Percentiles rank a stretch among this genome's conserved stretches.
These are phyloP conservation scores for Phaedon cochleariae DNA, from an alignment of 2,888 invertebrate species.

Conservation along the genomic window DNA sequence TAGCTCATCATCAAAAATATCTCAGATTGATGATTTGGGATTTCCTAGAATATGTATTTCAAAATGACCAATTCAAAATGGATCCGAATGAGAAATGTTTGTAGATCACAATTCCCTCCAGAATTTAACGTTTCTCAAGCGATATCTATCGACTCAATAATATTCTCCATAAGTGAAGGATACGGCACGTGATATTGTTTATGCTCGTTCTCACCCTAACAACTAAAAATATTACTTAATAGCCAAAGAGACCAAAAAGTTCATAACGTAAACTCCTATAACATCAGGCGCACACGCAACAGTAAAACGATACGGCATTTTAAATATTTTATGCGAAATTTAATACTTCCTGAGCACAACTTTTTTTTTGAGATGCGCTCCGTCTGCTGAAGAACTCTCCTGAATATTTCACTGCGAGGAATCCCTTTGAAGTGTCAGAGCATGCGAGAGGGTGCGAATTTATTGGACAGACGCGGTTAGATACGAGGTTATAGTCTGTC, in stretches of 20 bases:
- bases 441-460: background rate
- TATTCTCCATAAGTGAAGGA: no score
- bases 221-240: background rate
- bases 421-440: background rate
- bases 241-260: background rate
- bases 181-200: no score
- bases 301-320: slow-evolving; percentile 22
- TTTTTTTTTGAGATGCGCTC: background rate
- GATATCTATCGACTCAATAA: no score
- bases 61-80: no score
- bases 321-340: slow-evolving; percentile 25
- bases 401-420: background rate
- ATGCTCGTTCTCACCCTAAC: background rate
- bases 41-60: no score
- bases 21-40: no score
- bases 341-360: slow-evolving; percentile 30
- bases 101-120: no score
- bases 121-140: no score
- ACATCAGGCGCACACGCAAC: slow-evolving; percentile 14
- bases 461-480: background rate
- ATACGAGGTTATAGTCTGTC: no score
- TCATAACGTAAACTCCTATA: slow-evolving; percentile 4
- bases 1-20: no score
- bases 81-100: no score
- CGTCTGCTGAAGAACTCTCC: background rate